Percentiles rank a stretch among this genome's conserved stretches.
phyloP scores from a whole-genome alignment of 2,113 vertebrate species.

The Poicephalus meyeri region DNA sequence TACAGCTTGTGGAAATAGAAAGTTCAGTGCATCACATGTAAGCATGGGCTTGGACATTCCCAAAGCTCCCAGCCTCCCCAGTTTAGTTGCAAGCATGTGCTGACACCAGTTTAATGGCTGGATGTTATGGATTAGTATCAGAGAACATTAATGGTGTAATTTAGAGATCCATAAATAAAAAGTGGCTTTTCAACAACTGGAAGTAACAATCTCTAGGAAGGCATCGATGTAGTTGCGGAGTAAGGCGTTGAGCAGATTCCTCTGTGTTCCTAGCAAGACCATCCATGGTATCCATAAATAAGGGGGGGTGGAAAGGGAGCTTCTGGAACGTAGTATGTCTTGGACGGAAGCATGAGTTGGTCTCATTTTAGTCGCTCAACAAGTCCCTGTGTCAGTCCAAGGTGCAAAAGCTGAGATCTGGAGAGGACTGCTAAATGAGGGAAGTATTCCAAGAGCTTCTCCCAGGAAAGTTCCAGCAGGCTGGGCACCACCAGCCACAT shows the following conservation, averaged over 20 bases:
- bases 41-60: neutral
- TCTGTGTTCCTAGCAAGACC: slow-evolving; percentile 45
- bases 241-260: slow-evolving; percentile 74
- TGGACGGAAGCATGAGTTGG: neutral
- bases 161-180: slow-evolving; percentile 50
- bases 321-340: slow-evolving; percentile 38
- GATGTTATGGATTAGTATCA: neutral
- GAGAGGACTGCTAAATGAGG: slow-evolving; percentile 87
- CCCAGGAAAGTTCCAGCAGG: slow-evolving; percentile 96
- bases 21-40: accelerated
- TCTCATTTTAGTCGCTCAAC: slow-evolving; percentile 92
- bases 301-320: neutral
- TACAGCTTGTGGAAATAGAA: accelerated
- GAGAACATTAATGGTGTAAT: neutral
- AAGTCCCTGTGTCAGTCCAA: slow-evolving; percentile 95
- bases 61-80: neutral
- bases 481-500: slow-evolving; percentile 96
- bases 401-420: slow-evolving; percentile 88
- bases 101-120: neutral
- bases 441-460: slow-evolving; percentile 88
- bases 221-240: slow-evolving; percentile 74
- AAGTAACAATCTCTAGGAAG: slow-evolving; percentile 67
- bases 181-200: slow-evolving; percentile 45
- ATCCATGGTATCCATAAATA: slow-evolving; percentile 74
- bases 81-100: neutral